Percentiles rank a stretch among this genome's conserved stretches.
Conservation (phyloP, 2,888 invertebrate genomes). For the Sepiola atlantica region DNA sequence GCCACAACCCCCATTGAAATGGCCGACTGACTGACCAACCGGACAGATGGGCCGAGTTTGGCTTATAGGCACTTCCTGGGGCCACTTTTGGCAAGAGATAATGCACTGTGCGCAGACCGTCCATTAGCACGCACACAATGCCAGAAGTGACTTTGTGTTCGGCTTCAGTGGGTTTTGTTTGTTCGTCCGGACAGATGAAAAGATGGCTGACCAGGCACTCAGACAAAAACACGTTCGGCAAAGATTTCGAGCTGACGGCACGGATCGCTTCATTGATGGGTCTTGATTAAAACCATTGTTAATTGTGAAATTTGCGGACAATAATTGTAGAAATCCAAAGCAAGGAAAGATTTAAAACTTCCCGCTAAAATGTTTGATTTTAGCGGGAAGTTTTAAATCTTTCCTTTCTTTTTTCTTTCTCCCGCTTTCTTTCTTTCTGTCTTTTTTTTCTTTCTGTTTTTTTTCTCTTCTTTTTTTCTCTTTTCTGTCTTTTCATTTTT, state of each 20-base stretch:
- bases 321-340: neutral
- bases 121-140: neutral
- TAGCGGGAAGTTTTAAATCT: too few species aligned
- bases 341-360: too few species aligned
- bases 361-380: too few species aligned
- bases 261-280: neutral
- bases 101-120: neutral
- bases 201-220: neutral
- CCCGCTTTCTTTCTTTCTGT: neutral
- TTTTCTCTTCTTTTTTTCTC: neutral
- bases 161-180: neutral
- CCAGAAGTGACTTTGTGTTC: slow-evolving; percentile 13
- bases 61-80: neutral
- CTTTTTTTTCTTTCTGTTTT: neutral
- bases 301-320: neutral
- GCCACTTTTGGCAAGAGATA: neutral
- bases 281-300: neutral
- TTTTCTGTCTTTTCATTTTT: too few species aligned
- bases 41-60: neutral
- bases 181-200: neutral
- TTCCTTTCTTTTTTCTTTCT: neutral
- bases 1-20: neutral
- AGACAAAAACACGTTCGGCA: neutral
- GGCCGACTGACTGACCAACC: neutral
- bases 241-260: neutral